Percentiles rank a stretch among this genome's conserved stretches.
These are phyloP conservation scores for zebrafish (Danio rerio) DNA, from an alignment of 2,113 vertebrate genomes.

Conservation along the genomic window DNA sequence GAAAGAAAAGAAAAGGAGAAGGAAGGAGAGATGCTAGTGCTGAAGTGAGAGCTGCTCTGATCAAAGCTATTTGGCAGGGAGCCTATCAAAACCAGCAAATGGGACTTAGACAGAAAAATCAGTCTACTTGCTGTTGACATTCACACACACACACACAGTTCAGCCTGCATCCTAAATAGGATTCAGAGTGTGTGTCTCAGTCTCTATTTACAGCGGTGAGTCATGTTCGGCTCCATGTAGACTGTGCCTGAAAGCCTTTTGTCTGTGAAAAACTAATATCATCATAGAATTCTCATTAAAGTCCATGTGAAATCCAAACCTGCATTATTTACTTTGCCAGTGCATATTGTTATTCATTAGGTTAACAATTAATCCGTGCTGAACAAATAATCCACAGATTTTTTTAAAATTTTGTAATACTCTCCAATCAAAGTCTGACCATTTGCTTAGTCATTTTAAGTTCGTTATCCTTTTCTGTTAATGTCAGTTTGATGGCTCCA, in stretches of 20 bases:
- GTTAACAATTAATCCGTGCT: too few relatives aligned
- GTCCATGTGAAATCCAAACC: too few relatives aligned
- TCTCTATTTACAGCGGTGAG: conserved; percentile 19
- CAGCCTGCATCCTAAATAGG: background rate
- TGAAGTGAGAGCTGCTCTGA: conserved; percentile 26
- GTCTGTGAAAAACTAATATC: background rate
- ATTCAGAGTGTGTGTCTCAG: conserved; percentile 14
- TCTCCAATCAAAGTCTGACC: too few relatives aligned
- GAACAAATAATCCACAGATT: too few relatives aligned
- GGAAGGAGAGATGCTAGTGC: background rate
- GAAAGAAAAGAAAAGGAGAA: conserved; percentile 17
- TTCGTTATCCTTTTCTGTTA: too few relatives aligned
- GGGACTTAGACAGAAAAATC: conserved; percentile 26
- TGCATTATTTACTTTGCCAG: too few relatives aligned
- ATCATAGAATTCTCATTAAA: background rate
- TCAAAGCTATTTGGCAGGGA: conserved; percentile 46
- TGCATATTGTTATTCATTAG: too few relatives aligned
- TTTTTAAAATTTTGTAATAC: too few relatives aligned
- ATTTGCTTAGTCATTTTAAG: too few relatives aligned
- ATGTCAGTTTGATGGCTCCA: too few relatives aligned
- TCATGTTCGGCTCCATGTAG: background rate
- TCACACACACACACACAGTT: background rate
- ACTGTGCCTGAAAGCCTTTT: background rate
- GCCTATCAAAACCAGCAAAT: conserved; percentile 44
- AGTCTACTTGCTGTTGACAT: background rate